Percentiles rank a stretch among this genome's conserved stretches.
These are phyloP conservation scores for Xestia xanthographa DNA, from an alignment of 2,888 invertebrate genomes.

Conservation along the genomic window DNA sequence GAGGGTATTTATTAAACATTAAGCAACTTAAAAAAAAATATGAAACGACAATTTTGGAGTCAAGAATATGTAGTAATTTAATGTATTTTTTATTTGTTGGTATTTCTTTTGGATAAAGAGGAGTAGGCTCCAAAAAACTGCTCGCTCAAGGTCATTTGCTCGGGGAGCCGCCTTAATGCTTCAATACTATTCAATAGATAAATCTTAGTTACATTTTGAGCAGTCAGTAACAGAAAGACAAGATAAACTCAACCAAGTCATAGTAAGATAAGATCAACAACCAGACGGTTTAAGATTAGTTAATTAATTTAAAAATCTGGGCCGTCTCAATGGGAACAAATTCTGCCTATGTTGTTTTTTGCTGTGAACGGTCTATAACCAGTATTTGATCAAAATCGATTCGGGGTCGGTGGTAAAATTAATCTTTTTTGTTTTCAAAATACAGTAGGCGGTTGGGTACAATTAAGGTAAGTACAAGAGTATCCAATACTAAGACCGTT, in stretches of 20 bases:
- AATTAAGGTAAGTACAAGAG: neutral
- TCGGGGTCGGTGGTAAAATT: conserved; percentile 1
- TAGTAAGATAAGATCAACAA: conserved; percentile 25
- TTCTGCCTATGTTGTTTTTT: conserved; percentile 9
- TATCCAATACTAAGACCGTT: neutral
- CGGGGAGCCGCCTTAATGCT: no score
- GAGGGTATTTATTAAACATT: no score
- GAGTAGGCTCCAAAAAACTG: no score
- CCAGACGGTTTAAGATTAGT: conserved; percentile 33
- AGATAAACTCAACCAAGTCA: conserved; percentile 20
- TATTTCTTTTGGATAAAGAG: no score
- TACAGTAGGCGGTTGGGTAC: neutral
- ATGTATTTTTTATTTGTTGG: no score
- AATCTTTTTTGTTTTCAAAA: neutral
- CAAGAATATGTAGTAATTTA: no score
- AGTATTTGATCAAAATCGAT: conserved; percentile 21
- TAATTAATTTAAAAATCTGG: conserved; percentile 27
- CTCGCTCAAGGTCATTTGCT: no score
- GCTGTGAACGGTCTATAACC: conserved; percentile 4
- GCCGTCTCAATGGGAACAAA: conserved; percentile 21
- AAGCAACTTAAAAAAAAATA: no score
- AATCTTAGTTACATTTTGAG: conserved; percentile 4
- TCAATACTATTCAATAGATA: conserved; percentile 16
- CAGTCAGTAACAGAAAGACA: conserved; percentile 19
- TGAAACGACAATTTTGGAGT: no score